Percentiles rank a stretch among this genome's conserved stretches.
These are phyloP conservation scores for Melanotaenia parkinsoni DNA, from an alignment of 2,797 vertebrate genomes.

Conservation along the genomic window DNA sequence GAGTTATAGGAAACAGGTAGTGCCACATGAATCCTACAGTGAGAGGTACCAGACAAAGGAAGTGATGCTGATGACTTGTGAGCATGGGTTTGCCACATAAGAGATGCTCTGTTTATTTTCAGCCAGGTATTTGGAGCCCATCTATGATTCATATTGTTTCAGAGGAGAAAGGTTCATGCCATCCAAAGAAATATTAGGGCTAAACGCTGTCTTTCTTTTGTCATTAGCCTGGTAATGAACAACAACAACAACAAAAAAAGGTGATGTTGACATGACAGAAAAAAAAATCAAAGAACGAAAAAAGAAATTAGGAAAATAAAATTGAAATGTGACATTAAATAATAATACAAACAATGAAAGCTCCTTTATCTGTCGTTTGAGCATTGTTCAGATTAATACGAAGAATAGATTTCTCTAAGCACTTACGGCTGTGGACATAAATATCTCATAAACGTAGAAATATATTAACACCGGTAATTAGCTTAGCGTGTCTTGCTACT, in stretches of 20 bases:
- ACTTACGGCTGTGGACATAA: background rate
- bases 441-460: background rate
- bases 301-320: constrained; percentile 5
- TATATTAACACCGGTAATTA: background rate
- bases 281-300: background rate
- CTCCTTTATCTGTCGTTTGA: background rate
- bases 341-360: background rate
- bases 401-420: background rate
- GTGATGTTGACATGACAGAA: constrained; percentile 7
- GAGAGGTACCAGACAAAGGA: constrained; percentile 71
- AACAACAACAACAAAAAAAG: constrained; percentile 42
- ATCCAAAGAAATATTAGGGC: constrained; percentile 44
- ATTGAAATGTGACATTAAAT: constrained; percentile 7
- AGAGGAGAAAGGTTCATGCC: constrained; percentile 30
- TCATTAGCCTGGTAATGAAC: constrained; percentile 56
- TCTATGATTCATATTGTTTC: constrained; percentile 78
- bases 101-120: constrained; percentile 82
- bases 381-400: background rate
- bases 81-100: constrained; percentile 80
- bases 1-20: constrained; percentile 48
- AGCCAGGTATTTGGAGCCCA: constrained; percentile 83
- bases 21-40: constrained; percentile 77
- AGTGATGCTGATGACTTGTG: constrained; percentile 72
- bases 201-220: constrained; percentile 37
- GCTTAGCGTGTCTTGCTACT: constrained; percentile 37